Percentiles rank a stretch among this genome's conserved stretches.
phyloP scores from a whole-genome alignment of 1,140 invertebrate species.

The Apis cerana region DNA sequence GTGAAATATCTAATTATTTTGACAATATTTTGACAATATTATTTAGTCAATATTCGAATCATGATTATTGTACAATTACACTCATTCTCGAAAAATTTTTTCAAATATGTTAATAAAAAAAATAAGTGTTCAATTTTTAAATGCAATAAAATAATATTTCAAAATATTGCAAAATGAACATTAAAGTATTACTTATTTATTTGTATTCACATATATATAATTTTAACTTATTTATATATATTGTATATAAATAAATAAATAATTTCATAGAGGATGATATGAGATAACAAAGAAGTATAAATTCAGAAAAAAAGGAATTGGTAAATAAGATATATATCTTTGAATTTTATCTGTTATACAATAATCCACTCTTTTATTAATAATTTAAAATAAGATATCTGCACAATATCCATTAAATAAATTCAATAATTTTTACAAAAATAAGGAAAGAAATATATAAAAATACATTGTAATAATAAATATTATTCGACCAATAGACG shows the following conservation, averaged over 20 bases:
- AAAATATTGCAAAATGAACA: no score
- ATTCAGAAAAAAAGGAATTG: neutral
- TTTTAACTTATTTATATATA: no score
- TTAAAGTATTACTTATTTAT: no score
- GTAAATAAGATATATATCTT: neutral
- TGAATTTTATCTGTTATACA: neutral
- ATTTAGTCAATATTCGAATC: neutral
- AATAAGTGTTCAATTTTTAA: no score
- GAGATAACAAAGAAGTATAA: neutral
- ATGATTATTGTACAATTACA: no score
- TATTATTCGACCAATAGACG: slow-evolving; percentile 70
- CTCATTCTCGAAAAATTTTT: no score
- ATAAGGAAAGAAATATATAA: neutral
- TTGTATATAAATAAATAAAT: neutral
- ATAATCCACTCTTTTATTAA: neutral
- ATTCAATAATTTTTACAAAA: neutral
- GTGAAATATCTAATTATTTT: neutral
- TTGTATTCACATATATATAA: no score
- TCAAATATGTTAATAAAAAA: no score
- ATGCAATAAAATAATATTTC: no score
- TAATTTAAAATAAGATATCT: neutral
- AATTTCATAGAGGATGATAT: rapidly evolving
- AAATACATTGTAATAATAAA: neutral
- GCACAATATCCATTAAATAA: neutral
- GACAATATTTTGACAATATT: slow-evolving; percentile 17